These are phyloP conservation scores for Allygus modestus DNA, from an alignment of 2,888 invertebrate species.

Conservation along the genomic window DNA sequence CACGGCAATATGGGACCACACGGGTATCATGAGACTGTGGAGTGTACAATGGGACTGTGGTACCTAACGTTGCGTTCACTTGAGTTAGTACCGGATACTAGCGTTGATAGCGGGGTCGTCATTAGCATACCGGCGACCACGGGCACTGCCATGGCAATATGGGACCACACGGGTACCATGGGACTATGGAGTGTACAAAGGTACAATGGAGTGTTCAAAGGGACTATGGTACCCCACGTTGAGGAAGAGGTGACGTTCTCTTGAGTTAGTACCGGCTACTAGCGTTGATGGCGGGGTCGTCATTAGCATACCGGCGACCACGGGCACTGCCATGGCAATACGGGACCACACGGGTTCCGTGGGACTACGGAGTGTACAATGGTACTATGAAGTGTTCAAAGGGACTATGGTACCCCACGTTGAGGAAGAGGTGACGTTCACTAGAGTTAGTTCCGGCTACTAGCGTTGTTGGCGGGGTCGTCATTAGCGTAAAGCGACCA, in stretches of 20 bases:
- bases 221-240: neutral
- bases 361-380: too few species aligned
- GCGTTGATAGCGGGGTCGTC: neutral
- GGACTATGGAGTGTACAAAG: neutral
- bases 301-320: neutral
- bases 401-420: neutral
- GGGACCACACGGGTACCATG: constrained; percentile 3
- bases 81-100: constrained; percentile 28
- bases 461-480: neutral
- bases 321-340: neutral
- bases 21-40: neutral
- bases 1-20: neutral
- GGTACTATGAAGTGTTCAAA: too few species aligned
- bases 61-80: neutral
- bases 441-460: constrained; percentile 9
- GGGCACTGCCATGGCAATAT: neutral
- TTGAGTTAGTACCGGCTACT: constrained; percentile 32
- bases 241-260: too few species aligned
- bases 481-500: neutral
- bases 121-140: neutral
- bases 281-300: neutral
- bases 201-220: too few species aligned
- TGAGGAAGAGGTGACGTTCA: too few species aligned
- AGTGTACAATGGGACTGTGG: too few species aligned
- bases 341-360: too few species aligned